These are phyloP conservation scores for Mythimna vitellina DNA, from an alignment of 2,888 invertebrate species.

Conservation along the genomic window DNA sequence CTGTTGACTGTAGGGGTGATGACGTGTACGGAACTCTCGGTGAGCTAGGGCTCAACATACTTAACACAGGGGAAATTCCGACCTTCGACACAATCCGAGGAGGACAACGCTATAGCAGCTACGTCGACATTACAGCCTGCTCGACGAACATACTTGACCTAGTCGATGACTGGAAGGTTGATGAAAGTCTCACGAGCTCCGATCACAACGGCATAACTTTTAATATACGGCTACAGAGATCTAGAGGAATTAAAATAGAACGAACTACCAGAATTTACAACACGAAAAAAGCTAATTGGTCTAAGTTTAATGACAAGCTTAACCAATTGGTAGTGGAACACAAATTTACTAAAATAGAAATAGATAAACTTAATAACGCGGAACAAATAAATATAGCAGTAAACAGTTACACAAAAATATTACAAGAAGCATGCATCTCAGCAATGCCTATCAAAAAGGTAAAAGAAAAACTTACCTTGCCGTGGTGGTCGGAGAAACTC, in stretches of 20 bases:
- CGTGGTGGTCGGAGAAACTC: conserved; percentile 3
- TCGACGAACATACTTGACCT: background rate
- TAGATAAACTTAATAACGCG: background rate
- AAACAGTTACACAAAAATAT: background rate
- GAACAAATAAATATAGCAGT: background rate
- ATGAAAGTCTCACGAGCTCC: background rate
- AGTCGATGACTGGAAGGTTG: too few relatives aligned
- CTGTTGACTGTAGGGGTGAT: too few relatives aligned
- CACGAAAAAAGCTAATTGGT: background rate
- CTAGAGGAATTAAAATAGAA: background rate
- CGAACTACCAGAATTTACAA: background rate
- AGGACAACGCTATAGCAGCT: too few relatives aligned
- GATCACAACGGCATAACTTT: background rate
- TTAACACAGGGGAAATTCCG: too few relatives aligned
- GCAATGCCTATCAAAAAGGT: background rate
- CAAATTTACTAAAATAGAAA: background rate
- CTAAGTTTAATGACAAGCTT: background rate
- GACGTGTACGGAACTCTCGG: too few relatives aligned
- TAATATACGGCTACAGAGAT: background rate
- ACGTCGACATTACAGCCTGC: too few relatives aligned
- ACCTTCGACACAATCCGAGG: too few relatives aligned
- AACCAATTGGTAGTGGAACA: background rate
- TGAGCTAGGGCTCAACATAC: too few relatives aligned
- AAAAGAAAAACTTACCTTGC: background rate
- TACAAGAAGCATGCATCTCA: background rate